Percentiles rank a stretch among this genome's conserved stretches.
These are phyloP conservation scores for Gavia stellata DNA, from an alignment of 2,113 vertebrate species.

Conservation along the genomic window DNA sequence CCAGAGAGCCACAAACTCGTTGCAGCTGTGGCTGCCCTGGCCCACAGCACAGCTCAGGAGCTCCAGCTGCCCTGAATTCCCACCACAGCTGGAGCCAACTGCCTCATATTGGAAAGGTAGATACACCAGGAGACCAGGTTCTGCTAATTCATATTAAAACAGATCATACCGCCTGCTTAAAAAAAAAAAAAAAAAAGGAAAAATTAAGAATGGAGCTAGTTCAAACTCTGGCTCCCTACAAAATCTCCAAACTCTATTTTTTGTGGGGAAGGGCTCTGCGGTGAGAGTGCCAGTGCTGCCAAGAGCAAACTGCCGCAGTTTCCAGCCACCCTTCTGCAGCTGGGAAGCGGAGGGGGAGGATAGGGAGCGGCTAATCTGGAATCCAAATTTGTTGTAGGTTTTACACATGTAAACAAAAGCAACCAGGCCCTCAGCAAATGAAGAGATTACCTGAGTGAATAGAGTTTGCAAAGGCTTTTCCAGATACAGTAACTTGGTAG, in stretches of 20 bases:
- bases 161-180: not conserved
- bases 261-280: not conserved
- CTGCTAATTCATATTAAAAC: not conserved
- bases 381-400: constrained; percentile 68
- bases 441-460: not conserved
- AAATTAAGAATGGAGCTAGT: not conserved
- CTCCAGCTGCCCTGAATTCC: not conserved
- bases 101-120: not conserved
- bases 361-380: not conserved
- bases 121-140: not conserved
- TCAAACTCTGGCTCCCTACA: not conserved
- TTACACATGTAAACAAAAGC: constrained; percentile 58
- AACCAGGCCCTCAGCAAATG: not conserved
- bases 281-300: not conserved
- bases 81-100: not conserved
- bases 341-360: not conserved
- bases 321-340: not conserved
- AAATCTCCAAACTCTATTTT: not conserved
- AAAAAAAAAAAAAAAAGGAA: not conserved
- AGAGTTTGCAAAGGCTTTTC: not conserved
- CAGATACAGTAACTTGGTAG: not conserved
- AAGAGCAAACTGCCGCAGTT: not conserved
- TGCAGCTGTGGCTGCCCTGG: not conserved
- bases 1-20: not conserved
- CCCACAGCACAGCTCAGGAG: not conserved